These are phyloP conservation scores for Ceryle rudis DNA, from an alignment of 2,797 vertebrate species.

Conservation along the genomic window DNA sequence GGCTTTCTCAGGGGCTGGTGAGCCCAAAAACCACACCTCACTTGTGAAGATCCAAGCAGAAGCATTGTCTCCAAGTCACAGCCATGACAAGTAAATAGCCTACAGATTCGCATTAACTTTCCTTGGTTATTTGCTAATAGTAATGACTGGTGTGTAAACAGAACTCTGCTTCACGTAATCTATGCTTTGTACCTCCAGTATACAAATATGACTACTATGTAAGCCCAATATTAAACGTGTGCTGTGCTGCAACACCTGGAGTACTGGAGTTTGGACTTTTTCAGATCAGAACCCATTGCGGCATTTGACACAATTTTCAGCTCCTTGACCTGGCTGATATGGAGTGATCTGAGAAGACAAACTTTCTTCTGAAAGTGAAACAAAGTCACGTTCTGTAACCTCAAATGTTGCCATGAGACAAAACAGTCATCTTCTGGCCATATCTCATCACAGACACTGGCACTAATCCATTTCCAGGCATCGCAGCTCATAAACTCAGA, in stretches of 20 bases:
- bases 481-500: slow-evolving; percentile 62
- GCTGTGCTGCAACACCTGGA: background rate
- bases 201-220: background rate
- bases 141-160: background rate
- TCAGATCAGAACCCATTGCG: background rate
- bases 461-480: slow-evolving; percentile 58
- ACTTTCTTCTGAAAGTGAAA: slow-evolving; percentile 32
- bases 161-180: background rate
- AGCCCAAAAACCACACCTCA: background rate
- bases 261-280: background rate
- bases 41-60: background rate
- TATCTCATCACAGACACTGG: slow-evolving; percentile 7
- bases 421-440: background rate
- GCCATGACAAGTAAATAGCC: background rate
- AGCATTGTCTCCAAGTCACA: background rate
- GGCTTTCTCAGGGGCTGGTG: background rate
- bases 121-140: background rate
- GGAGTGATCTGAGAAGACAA: background rate
- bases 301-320: background rate
- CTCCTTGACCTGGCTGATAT: background rate
- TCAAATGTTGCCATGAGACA: background rate
- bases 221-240: background rate
- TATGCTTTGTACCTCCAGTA: background rate
- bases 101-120: background rate
- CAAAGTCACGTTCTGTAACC: slow-evolving; percentile 5